Conservation (phyloP, 2,888 invertebrate genomes). For the Diaperis boleti region DNA sequence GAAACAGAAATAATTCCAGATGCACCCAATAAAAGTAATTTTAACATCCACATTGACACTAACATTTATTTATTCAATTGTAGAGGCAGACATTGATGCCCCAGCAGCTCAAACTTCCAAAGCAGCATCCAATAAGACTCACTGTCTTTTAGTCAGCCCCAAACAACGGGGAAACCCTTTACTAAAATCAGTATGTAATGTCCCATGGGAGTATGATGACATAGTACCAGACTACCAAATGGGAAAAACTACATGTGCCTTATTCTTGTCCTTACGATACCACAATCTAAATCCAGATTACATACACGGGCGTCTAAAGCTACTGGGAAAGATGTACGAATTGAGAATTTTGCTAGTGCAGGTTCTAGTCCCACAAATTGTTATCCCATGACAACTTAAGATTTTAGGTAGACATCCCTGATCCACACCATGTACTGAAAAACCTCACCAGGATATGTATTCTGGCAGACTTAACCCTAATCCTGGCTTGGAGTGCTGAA, state of each 20-base stretch:
- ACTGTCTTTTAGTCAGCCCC: conserved; percentile 81
- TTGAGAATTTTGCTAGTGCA: conserved; percentile 91
- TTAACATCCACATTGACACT: neutral
- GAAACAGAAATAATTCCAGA: conserved; percentile 15
- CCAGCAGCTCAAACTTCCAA: conserved; percentile 39
- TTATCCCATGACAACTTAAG: too few species aligned
- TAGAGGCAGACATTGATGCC: neutral
- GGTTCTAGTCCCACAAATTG: conserved; percentile 64
- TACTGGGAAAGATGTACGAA: conserved; percentile 85
- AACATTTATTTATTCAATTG: conserved; percentile 3
- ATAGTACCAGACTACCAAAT: conserved; percentile 94
- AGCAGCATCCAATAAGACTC: conserved; percentile 63
- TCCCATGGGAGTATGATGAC: conserved; percentile 92
- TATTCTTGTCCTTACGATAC: conserved; percentile 87
- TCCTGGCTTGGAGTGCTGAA: conserved; percentile 94
- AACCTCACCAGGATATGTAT: conserved; percentile 92
- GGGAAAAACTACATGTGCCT: conserved; percentile 82
- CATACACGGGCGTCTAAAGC: conserved; percentile 89
- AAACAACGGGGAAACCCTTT: conserved; percentile 95
- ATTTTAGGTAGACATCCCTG: conserved; percentile 79
- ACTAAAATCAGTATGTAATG: conserved; percentile 85
- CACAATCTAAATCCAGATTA: conserved; percentile 95
- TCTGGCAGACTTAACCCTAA: conserved; percentile 90
- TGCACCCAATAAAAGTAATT: neutral
- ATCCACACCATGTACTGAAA: conserved; percentile 89